Conservation (phyloP, 2,113 vertebrate genomes). For the Cyanoramphus novaezelandiae region DNA sequence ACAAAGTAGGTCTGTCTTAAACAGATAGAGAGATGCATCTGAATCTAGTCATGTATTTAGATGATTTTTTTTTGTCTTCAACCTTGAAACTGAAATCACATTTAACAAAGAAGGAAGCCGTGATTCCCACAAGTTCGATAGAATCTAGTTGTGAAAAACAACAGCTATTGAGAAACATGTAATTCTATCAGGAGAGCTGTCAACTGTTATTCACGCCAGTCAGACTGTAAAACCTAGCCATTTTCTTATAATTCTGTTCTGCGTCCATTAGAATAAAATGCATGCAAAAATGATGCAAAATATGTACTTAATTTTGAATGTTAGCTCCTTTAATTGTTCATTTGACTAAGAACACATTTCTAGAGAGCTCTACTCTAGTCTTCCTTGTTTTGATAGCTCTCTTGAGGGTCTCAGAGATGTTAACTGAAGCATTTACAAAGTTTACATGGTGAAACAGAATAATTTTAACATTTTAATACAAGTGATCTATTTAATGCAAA, state of each 20-base stretch:
- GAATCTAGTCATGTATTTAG: background rate
- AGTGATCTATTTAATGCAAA: background rate
- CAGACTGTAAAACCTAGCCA: background rate
- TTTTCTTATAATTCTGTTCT: background rate
- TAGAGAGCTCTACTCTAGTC: background rate
- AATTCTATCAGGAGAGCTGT: background rate
- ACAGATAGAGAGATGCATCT: background rate
- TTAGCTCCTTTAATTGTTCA: background rate
- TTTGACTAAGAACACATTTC: background rate
- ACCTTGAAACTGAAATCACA: background rate
- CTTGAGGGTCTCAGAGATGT: background rate
- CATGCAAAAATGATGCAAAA: background rate
- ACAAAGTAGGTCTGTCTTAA: background rate
- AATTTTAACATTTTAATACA: constrained; percentile 6
- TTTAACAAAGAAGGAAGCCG: background rate
- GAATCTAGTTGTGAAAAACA: background rate
- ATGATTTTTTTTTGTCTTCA: background rate
- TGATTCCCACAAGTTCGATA: background rate
- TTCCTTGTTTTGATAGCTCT: background rate
- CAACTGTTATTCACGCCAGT: background rate
- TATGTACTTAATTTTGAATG: background rate
- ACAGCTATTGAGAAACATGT: background rate
- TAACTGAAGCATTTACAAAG: background rate
- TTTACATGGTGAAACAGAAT: background rate
- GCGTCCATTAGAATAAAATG: background rate